Percentiles rank a stretch among this genome's conserved stretches.
phyloP scores from a whole-genome alignment of 1,140 invertebrate genomes.

The Panagrolaimus sp. region DNA sequence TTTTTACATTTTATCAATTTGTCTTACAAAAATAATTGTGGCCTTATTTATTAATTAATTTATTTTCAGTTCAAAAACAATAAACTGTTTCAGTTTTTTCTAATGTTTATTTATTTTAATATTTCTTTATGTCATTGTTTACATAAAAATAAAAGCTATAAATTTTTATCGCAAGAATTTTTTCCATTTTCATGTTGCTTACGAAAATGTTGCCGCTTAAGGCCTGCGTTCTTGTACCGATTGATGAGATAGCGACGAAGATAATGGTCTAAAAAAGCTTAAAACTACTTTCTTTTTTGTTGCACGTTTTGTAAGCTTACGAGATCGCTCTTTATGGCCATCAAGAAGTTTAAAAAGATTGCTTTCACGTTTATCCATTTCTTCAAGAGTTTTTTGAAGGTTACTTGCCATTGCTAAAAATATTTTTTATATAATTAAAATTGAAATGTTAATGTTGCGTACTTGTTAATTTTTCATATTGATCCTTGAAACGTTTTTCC shows the following conservation, averaged over 20 bases:
- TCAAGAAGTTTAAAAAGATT: neutral
- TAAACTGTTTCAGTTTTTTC: too few species aligned
- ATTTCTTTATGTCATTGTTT: too few species aligned
- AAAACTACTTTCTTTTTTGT: neutral
- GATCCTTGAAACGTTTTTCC: slow-evolving; percentile 3
- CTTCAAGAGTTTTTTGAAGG: slow-evolving; percentile 2
- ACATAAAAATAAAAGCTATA: too few species aligned
- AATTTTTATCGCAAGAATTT: too few species aligned
- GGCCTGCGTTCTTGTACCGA: neutral
- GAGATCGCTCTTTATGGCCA: slow-evolving; percentile 4
- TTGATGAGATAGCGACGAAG: slow-evolving; percentile 4
- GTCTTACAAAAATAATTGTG: too few species aligned
- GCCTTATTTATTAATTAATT: too few species aligned
- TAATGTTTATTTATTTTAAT: too few species aligned
- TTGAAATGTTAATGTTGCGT: neutral
- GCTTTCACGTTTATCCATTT: neutral
- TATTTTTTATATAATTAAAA: too few species aligned
- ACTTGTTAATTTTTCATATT: slow-evolving; percentile 4
- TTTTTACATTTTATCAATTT: neutral
- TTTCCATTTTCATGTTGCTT: too few species aligned
- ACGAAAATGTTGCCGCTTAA: neutral
- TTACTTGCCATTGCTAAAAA: slow-evolving; percentile 1
- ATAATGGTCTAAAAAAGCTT: slow-evolving; percentile 11
- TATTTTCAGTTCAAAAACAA: too few species aligned
- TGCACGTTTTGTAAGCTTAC: slow-evolving; percentile 1